Evolutionary conservation across 1,140 invertebrate species (phyloP).

Genomic region (Rhopalosiphum maidis): DNA sequence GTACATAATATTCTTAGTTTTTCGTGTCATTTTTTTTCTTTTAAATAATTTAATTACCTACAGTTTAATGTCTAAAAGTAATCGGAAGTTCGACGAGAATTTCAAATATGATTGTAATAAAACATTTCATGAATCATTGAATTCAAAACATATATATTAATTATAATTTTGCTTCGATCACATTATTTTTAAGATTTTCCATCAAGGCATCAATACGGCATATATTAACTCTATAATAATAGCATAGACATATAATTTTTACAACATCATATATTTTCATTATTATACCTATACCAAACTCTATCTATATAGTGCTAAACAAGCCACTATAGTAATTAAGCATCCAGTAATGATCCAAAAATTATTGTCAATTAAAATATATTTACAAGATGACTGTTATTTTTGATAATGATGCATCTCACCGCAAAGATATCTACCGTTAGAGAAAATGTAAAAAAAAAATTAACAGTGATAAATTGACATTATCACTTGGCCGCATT

Average conservation of each 20-base stretch:
- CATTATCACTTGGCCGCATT: slow-evolving; percentile 25
- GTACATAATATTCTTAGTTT: background rate
- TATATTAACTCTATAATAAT: too few relatives aligned
- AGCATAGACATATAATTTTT: too few relatives aligned
- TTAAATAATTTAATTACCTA: background rate
- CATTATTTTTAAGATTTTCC: too few relatives aligned
- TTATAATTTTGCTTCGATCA: too few relatives aligned
- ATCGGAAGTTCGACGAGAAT: too few relatives aligned
- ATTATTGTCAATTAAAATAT: slow-evolving; percentile 27
- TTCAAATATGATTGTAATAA: too few relatives aligned
- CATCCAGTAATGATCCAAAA: background rate
- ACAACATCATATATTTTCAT: too few relatives aligned
- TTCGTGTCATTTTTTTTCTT: background rate
- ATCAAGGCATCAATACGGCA: too few relatives aligned
- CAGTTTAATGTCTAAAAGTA: background rate
- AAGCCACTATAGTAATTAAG: background rate
- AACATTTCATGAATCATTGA: too few relatives aligned
- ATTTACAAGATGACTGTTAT: slow-evolving; percentile 31
- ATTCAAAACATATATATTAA: too few relatives aligned
- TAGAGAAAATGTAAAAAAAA: slow-evolving; percentile 16
- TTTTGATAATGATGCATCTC: background rate
- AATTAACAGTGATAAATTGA: slow-evolving; percentile 32
- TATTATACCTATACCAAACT: background rate
- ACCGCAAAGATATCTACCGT: background rate
- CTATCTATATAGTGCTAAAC: background rate